phyloP scores from a whole-genome alignment of 1,140 invertebrate genomes.

The Listronotus bonariensis region DNA sequence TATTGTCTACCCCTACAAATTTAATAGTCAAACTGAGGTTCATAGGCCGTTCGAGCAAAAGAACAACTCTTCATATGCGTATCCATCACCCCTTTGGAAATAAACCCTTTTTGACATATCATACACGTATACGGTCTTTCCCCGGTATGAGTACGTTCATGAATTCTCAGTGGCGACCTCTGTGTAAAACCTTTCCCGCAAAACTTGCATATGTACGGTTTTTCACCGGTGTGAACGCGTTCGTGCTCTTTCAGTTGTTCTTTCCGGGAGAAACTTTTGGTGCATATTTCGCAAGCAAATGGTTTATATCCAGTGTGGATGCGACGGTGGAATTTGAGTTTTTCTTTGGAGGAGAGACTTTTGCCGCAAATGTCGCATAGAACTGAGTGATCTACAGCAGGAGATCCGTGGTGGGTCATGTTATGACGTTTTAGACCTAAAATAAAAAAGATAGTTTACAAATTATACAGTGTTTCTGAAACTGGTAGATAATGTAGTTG shows the following conservation, averaged over 20 bases:
- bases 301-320: slow-evolving; percentile 77
- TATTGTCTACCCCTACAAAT: not conserved
- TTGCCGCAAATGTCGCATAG: slow-evolving; percentile 78
- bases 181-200: slow-evolving; percentile 82
- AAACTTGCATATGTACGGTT: slow-evolving; percentile 67
- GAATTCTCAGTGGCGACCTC: slow-evolving; percentile 67
- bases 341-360: slow-evolving; percentile 71
- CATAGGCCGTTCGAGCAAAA: slow-evolving; percentile 43
- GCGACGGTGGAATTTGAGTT: slow-evolving; percentile 71
- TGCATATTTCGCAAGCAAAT: slow-evolving; percentile 70
- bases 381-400: slow-evolving; percentile 50
- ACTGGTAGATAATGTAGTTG: too few relatives aligned
- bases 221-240: slow-evolving; percentile 68
- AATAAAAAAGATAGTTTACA: not conserved
- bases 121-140: slow-evolving; percentile 75
- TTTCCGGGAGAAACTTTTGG: slow-evolving; percentile 68
- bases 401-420: slow-evolving; percentile 46
- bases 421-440: slow-evolving; percentile 49
- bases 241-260: slow-evolving; percentile 67
- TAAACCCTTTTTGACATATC: slow-evolving; percentile 69
- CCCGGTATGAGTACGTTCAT: slow-evolving; percentile 67
- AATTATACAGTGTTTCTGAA: too few relatives aligned
- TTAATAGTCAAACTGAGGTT: slow-evolving; percentile 20
- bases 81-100: slow-evolving; percentile 65
- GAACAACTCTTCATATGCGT: slow-evolving; percentile 64